A percentile compares a stretch with the other conserved stretches of the same genome.
phyloP scores from a whole-genome alignment of 2,797 vertebrate species.

The Decapterus maruadsi region DNA sequence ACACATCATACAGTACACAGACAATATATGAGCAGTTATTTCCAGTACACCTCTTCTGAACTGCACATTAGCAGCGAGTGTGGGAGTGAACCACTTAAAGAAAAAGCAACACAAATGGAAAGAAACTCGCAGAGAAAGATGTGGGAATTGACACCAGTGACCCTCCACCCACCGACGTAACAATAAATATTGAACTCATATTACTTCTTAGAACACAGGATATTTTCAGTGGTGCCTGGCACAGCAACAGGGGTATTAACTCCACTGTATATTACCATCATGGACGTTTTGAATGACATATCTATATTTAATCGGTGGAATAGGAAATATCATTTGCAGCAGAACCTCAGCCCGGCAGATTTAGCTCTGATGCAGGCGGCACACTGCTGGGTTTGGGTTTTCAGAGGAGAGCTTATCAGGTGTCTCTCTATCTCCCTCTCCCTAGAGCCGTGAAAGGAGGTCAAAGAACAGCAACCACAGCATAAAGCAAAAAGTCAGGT shows the following conservation, averaged over 20 bases:
- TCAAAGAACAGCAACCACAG: constrained; percentile 43
- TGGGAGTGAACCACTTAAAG: not conserved
- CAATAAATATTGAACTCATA: not conserved
- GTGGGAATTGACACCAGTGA: not conserved
- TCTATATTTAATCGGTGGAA: constrained; percentile 16
- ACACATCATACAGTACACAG: not conserved
- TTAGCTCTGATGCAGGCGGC: constrained; percentile 14
- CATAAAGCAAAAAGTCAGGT: constrained; percentile 31
- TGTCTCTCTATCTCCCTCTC: not conserved
- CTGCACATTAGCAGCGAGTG: not conserved
- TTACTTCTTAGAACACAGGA: not conserved
- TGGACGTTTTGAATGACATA: constrained; percentile 18
- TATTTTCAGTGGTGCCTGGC: not conserved
- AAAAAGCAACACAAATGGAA: not conserved
- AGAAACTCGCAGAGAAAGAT: not conserved
- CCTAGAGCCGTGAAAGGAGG: constrained; percentile 17
- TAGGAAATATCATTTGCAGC: constrained; percentile 16
- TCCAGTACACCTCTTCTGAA: not conserved
- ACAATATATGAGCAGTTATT: not conserved
- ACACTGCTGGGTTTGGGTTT: constrained; percentile 5
- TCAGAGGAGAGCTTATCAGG: constrained; percentile 35
- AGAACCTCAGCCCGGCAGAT: constrained; percentile 7
- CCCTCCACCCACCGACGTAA: not conserved
- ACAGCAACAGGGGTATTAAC: not conserved
- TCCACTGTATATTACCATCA: constrained; percentile 3